Evolutionary conservation across 2,888 invertebrate genomes (phyloP).

Genomic region (Aphodius granarius): DNA sequence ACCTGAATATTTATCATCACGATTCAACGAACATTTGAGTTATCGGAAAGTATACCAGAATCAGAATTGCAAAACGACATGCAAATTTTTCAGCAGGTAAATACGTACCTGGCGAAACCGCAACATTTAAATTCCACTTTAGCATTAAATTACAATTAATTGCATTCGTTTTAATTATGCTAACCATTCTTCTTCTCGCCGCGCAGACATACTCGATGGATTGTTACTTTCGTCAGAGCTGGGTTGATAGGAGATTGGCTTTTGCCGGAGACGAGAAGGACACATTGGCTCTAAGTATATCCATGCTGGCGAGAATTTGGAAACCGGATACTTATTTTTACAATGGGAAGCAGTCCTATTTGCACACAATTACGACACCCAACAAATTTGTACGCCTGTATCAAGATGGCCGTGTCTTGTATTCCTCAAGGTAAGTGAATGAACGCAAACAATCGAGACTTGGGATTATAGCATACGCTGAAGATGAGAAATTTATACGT

Average conservation of each 20-base stretch:
- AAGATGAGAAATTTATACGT: neutral
- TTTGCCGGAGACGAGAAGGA: slow-evolving; percentile 66
- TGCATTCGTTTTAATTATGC: neutral
- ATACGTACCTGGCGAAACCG: neutral
- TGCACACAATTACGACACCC: slow-evolving; percentile 84
- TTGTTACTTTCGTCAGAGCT: slow-evolving; percentile 84
- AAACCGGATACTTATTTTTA: slow-evolving; percentile 85
- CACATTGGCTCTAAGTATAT: slow-evolving; percentile 74
- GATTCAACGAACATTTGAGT: neutral
- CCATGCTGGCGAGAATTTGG: slow-evolving; percentile 81
- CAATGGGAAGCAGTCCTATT: slow-evolving; percentile 80
- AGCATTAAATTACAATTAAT: neutral
- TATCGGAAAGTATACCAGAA: neutral
- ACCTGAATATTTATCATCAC: neutral
- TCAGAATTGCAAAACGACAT: neutral
- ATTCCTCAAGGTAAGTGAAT: slow-evolving; percentile 68
- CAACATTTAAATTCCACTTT: neutral
- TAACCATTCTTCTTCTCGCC: slow-evolving; percentile 32
- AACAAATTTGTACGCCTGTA: slow-evolving; percentile 80
- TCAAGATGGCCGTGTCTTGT: slow-evolving; percentile 73
- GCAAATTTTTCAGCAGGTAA: neutral
- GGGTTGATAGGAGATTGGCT: slow-evolving; percentile 78
- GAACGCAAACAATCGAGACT: neutral
- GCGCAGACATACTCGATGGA: slow-evolving; percentile 81
- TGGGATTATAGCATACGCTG: neutral